A percentile compares a stretch with the other conserved stretches of the same genome.
phyloP scores from a whole-genome alignment of 2,797 vertebrate species.

The Rhinophrynus dorsalis region DNA sequence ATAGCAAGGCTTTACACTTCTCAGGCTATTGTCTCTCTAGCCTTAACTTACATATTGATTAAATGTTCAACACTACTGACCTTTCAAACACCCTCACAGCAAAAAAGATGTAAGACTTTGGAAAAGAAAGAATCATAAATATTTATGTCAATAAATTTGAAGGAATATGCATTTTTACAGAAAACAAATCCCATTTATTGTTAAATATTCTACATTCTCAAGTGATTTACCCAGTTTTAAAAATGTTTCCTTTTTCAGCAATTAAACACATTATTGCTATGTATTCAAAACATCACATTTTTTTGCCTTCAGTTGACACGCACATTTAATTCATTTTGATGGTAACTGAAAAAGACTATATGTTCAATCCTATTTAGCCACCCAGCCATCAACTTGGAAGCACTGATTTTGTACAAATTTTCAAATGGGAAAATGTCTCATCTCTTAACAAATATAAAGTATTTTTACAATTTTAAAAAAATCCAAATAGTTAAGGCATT shows the following conservation, averaged over 20 bases:
- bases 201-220: background rate
- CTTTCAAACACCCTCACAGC: background rate
- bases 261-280: constrained; percentile 5
- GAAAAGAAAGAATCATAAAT: constrained; percentile 12
- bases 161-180: too few relatives aligned
- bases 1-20: constrained; percentile 3
- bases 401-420: constrained; percentile 51
- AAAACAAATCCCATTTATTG: background rate
- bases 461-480: constrained; percentile 57
- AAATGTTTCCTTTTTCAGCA: background rate
- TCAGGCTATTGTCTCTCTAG: constrained; percentile 14
- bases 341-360: constrained; percentile 33
- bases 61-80: constrained; percentile 2
- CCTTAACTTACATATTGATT: constrained; percentile 25
- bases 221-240: background rate
- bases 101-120: background rate
- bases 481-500: constrained; percentile 60
- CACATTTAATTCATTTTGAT: constrained; percentile 47
- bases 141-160: constrained; percentile 17
- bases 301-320: background rate
- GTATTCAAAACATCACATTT: background rate
- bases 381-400: constrained; percentile 41
- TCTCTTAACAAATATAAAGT: constrained; percentile 52
- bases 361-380: constrained; percentile 54
- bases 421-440: constrained; percentile 47